Evolutionary conservation across 2,797 vertebrate genomes (phyloP).

Genomic region (Spatula versicolor): DNA sequence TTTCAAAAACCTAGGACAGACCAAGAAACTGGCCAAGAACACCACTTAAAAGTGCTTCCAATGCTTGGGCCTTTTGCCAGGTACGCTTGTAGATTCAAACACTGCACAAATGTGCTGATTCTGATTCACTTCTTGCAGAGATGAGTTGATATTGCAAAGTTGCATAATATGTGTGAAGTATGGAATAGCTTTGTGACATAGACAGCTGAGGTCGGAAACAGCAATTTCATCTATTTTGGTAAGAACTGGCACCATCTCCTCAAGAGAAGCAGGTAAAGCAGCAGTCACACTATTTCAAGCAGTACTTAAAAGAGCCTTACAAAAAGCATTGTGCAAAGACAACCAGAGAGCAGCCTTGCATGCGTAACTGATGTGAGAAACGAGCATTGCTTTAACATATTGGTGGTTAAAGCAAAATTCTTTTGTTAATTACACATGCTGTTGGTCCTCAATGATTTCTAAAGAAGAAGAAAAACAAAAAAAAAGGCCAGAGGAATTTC

Average conservation of each 20-base stretch:
- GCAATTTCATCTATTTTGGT: background rate
- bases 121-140: background rate
- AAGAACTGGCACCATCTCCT: background rate
- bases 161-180: background rate
- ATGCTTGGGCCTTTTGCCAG: background rate
- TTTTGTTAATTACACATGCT: background rate
- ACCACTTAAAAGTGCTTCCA: background rate
- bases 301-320: background rate
- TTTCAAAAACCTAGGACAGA: background rate
- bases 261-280: background rate
- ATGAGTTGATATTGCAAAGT: background rate
- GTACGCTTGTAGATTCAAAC: background rate
- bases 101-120: background rate
- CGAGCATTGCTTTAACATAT: rapidly evolving
- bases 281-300: background rate
- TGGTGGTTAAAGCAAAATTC: rapidly evolving
- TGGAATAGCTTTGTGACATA: background rate
- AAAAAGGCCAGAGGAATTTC: background rate
- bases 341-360: background rate
- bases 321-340: background rate
- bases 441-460: background rate
- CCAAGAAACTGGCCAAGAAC: background rate
- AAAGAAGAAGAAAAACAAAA: background rate
- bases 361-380: rapidly evolving
- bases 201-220: background rate